These are phyloP conservation scores for Tapirus indicus DNA, from an alignment of 2,797 vertebrate genomes.

Conservation along the genomic window DNA sequence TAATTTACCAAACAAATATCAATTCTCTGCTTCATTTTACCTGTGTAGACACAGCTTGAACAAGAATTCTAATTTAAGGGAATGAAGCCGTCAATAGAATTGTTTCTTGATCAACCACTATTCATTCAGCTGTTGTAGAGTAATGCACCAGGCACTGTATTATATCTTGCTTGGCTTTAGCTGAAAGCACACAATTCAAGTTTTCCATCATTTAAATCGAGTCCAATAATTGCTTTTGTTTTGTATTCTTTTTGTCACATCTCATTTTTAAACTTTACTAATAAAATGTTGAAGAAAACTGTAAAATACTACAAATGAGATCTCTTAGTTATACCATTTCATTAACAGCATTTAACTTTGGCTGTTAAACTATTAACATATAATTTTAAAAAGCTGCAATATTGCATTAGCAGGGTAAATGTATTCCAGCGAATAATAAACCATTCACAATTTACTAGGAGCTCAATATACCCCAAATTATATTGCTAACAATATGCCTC, in stretches of 20 bases:
- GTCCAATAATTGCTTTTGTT: conserved; percentile 53
- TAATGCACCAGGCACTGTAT: not conserved
- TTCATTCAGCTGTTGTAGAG: not conserved
- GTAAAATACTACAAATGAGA: conserved; percentile 63
- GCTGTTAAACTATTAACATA: conserved; percentile 81
- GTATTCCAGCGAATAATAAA: conserved; percentile 74
- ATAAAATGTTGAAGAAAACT: conserved; percentile 66
- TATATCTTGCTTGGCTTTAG: not conserved
- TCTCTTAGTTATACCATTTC: conserved; percentile 66
- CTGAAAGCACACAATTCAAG: not conserved
- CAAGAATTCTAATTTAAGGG: conserved; percentile 22
- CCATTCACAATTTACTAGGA: conserved; percentile 72
- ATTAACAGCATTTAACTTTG: conserved; percentile 80
- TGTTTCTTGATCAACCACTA: not conserved
- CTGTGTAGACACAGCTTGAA: not conserved
- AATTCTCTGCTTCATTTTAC: conserved; percentile 25
- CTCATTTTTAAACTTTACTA: conserved; percentile 67
- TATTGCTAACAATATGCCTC: conserved; percentile 78
- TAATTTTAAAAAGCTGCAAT: conserved; percentile 69
- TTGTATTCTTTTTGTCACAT: conserved; percentile 43
- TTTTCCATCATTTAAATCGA: not conserved
- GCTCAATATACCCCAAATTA: conserved; percentile 78
- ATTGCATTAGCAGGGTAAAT: conserved; percentile 74
- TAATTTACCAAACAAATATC: conserved; percentile 26
- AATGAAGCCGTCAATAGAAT: not conserved